Conservation (phyloP, 2,888 invertebrate species). For the Ctenicera cuprea region DNA sequence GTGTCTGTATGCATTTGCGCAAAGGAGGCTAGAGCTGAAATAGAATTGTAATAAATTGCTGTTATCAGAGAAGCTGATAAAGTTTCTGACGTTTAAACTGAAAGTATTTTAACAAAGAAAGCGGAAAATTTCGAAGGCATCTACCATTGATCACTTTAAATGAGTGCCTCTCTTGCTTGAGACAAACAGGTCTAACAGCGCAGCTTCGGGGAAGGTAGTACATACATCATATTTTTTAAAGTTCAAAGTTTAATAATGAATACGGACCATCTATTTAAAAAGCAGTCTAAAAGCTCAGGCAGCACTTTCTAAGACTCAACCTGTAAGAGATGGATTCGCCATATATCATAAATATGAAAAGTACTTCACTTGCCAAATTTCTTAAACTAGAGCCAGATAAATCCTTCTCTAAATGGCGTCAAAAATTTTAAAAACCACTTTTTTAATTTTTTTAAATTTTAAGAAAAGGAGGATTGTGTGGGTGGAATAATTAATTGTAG, state of each 20-base stretch:
- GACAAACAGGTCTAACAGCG: conserved; percentile 44
- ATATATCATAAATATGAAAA: conserved; percentile 30
- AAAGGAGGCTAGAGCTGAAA: conserved; percentile 4
- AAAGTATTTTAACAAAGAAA: conserved; percentile 44
- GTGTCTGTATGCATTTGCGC: background rate
- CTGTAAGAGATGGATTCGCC: conserved; percentile 25
- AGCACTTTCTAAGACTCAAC: conserved; percentile 33
- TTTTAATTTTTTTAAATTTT: too few relatives aligned
- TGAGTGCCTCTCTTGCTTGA: conserved; percentile 46
- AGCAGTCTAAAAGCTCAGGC: conserved; percentile 23
- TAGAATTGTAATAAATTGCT: conserved; percentile 42
- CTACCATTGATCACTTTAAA: conserved; percentile 48
- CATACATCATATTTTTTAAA: conserved; percentile 39
- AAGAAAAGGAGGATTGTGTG: too few relatives aligned
- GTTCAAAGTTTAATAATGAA: conserved; percentile 41
- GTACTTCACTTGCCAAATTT: conserved; percentile 33
- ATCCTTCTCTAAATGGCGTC: conserved; percentile 23
- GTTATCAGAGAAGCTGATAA: conserved; percentile 41
- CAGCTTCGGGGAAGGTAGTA: conserved; percentile 28
- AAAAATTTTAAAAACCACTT: too few relatives aligned
- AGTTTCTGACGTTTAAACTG: conserved; percentile 40
- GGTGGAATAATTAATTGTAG: too few relatives aligned
- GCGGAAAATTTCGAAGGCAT: conserved; percentile 46
- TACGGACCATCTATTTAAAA: conserved; percentile 35
- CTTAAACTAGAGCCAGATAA: conserved; percentile 31